phyloP scores from a whole-genome alignment of 2,797 vertebrate genomes.

The Syngnathus rostellatus region DNA sequence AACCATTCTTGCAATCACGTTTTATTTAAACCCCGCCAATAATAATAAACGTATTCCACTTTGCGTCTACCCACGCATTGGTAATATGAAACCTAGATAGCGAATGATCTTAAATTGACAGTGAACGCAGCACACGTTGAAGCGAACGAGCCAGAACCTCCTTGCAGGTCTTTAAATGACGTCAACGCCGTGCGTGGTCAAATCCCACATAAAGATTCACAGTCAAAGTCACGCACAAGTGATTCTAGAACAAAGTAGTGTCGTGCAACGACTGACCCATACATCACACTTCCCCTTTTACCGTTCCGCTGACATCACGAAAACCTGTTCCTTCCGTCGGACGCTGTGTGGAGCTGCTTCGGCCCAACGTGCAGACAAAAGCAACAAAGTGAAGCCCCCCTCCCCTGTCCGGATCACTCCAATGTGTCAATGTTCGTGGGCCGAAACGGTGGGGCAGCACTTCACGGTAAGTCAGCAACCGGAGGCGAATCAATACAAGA shows the following conservation, averaged over 20 bases:
- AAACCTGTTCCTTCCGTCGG: constrained; percentile 72
- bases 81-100: not conserved
- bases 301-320: constrained; percentile 66
- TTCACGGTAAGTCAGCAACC: constrained; percentile 54
- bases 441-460: constrained; percentile 36
- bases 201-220: not conserved
- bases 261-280: not conserved
- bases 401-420: constrained; percentile 63
- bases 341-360: constrained; percentile 72
- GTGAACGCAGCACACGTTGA: constrained; percentile 16
- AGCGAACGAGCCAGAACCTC: not conserved
- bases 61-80: not conserved
- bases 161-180: constrained; percentile 5
- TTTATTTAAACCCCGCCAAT: not conserved
- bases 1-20: not conserved
- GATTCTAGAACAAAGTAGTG: not conserved
- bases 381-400: constrained; percentile 70
- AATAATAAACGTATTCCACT: not conserved
- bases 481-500: not conserved
- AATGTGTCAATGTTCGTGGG: constrained; percentile 63
- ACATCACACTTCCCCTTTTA: constrained; percentile 22
- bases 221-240: not conserved
- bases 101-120: not conserved
- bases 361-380: constrained; percentile 77
- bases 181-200: not conserved